phyloP scores from a whole-genome alignment of 2,797 vertebrate genomes.

The Amblyopsis hoosieri region DNA sequence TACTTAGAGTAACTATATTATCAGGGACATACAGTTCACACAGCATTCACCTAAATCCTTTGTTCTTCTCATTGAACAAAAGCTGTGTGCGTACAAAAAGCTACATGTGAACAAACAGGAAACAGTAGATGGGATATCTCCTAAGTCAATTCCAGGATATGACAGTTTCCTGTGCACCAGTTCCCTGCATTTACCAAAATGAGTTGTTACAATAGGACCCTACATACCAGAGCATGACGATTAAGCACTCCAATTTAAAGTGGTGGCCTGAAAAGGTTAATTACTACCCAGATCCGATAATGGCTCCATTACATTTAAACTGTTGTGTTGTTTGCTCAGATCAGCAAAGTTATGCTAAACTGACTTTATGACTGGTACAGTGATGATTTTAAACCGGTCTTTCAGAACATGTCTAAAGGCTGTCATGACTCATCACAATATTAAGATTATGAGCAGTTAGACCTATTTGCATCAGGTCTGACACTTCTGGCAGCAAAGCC shows the following conservation, averaged over 20 bases:
- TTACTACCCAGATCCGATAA: too few relatives aligned
- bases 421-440: neutral
- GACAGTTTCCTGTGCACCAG: constrained; percentile 68
- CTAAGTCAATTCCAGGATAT: constrained; percentile 74
- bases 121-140: constrained; percentile 44
- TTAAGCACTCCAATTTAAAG: neutral
- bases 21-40: neutral
- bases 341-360: too few relatives aligned
- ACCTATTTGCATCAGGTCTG: too few relatives aligned
- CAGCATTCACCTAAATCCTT: neutral
- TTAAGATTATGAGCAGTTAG: too few relatives aligned
- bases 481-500: too few relatives aligned
- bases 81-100: constrained; percentile 15
- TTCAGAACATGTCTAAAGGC: too few relatives aligned
- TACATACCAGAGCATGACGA: neutral
- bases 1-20: too few relatives aligned
- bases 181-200: constrained; percentile 28
- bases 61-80: neutral
- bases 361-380: neutral
- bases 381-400: constrained; percentile 9
- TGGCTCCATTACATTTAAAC: too few relatives aligned
- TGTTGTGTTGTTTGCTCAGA: too few relatives aligned
- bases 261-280: neutral
- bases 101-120: constrained; percentile 57
- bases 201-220: constrained; percentile 15